Conservation (phyloP, 2,797 vertebrate genomes). For the Cryptoprocta ferox region DNA sequence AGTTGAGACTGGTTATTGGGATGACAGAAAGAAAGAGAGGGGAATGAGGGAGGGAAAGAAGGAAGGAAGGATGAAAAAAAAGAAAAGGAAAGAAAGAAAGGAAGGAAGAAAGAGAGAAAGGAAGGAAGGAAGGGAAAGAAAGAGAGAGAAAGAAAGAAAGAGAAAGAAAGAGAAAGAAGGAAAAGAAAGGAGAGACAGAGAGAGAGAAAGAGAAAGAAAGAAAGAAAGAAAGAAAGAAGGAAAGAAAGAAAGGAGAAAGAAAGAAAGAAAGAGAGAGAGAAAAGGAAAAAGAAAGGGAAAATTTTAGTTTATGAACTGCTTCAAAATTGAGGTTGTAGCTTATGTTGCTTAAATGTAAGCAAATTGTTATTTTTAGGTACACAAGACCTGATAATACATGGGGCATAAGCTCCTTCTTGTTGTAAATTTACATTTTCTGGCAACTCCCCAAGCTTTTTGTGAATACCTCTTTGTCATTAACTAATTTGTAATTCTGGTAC, state of each 20-base stretch:
- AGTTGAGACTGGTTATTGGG: neutral
- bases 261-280: neutral
- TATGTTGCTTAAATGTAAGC: neutral
- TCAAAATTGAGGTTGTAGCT: neutral
- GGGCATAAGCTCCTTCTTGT: neutral
- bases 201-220: no score
- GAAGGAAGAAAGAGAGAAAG: fast-evolving
- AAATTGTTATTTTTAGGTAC: neutral
- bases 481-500: conserved; percentile 15
- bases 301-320: neutral
- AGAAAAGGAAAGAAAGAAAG: no score
- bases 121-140: fast-evolving
- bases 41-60: neutral
- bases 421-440: neutral
- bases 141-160: fast-evolving
- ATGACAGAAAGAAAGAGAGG: neutral
- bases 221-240: neutral
- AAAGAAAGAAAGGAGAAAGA: no score
- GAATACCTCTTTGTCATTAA: neutral
- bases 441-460: neutral
- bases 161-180: no score
- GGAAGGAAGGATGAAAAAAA: neutral
- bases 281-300: neutral
- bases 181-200: no score
- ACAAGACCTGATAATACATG: no score